phyloP scores from a whole-genome alignment of 1,140 invertebrate genomes.

The Drosophila rufa region DNA sequence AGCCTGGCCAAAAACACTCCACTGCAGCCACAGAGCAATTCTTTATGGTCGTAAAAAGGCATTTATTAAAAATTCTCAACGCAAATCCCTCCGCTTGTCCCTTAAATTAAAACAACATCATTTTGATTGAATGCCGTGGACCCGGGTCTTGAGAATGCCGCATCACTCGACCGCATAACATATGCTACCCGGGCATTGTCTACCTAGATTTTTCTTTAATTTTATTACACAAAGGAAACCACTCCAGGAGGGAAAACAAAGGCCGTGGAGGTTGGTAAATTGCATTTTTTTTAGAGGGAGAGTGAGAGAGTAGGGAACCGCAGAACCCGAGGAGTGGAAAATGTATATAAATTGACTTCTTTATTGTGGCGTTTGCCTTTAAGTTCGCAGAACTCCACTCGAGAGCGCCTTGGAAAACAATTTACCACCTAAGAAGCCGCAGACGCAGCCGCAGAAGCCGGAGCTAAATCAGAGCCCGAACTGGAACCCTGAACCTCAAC shows the following conservation, averaged over 20 bases:
- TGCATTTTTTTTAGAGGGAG: slow-evolving; percentile 55
- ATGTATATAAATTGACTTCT: slow-evolving; percentile 83
- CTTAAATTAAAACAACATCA: slow-evolving; percentile 81
- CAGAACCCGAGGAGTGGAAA: slow-evolving; percentile 63
- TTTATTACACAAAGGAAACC: slow-evolving; percentile 67
- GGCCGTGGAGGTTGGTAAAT: slow-evolving; percentile 62
- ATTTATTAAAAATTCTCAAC: slow-evolving; percentile 83
- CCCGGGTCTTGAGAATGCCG: slow-evolving; percentile 32
- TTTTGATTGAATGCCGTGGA: slow-evolving; percentile 73
- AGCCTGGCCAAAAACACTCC: slow-evolving; percentile 5
- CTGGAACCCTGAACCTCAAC: slow-evolving; percentile 22
- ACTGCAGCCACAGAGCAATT: slow-evolving; percentile 46
- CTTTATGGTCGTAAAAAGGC: slow-evolving; percentile 68
- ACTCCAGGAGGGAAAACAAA: slow-evolving; percentile 63
- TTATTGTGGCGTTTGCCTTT: slow-evolving; percentile 74
- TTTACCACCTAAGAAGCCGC: slow-evolving; percentile 80
- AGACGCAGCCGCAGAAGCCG: slow-evolving; percentile 65
- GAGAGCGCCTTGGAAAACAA: slow-evolving; percentile 49
- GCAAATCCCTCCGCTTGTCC: slow-evolving; percentile 65
- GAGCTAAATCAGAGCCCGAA: slow-evolving; percentile 19
- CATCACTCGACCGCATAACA: slow-evolving; percentile 65
- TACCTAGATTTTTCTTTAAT: slow-evolving; percentile 74
- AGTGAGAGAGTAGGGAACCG: slow-evolving; percentile 37
- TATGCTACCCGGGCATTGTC: slow-evolving; percentile 61
- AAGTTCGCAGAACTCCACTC: slow-evolving; percentile 72